Evolutionary conservation across 2,888 invertebrate genomes (phyloP).

Genomic region (Synergus laeviventris): DNA sequence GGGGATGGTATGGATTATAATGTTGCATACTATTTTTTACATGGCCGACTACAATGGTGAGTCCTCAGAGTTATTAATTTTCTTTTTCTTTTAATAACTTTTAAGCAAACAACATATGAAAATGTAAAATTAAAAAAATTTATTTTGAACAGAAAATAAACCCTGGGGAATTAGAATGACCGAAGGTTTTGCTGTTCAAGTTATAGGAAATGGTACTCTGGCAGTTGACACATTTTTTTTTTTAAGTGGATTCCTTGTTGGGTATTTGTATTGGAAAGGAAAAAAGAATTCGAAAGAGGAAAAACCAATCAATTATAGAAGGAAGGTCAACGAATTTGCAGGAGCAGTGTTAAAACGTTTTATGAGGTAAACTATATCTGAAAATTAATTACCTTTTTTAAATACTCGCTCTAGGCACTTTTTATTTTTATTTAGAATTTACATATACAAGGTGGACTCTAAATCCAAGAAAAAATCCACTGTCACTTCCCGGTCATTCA

Average conservation of each 20-base stretch:
- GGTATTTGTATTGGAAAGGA: slow-evolving; percentile 62
- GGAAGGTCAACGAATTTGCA: slow-evolving; percentile 57
- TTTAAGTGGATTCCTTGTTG: slow-evolving; percentile 71
- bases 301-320: slow-evolving; percentile 49
- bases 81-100: background rate
- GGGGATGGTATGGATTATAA: slow-evolving; percentile 79
- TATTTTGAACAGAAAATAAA: slow-evolving; percentile 69
- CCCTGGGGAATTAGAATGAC: slow-evolving; percentile 69
- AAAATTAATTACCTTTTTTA: background rate
- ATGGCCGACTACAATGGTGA: slow-evolving; percentile 71
- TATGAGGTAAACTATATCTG: slow-evolving; percentile 68
- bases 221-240: slow-evolving; percentile 78
- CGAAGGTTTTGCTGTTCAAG: slow-evolving; percentile 71
- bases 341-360: slow-evolving; percentile 70
- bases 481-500: too few species aligned
- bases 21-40: slow-evolving; percentile 77
- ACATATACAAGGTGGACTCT: too few species aligned
- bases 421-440: background rate
- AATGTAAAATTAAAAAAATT: background rate
- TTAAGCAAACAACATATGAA: background rate
- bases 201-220: slow-evolving; percentile 75
- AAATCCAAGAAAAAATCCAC: too few species aligned
- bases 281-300: slow-evolving; percentile 51
- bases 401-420: background rate
- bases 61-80: slow-evolving; percentile 29